Conservation (phyloP, 2,888 invertebrate genomes). For the Brachyopa scutellaris region DNA sequence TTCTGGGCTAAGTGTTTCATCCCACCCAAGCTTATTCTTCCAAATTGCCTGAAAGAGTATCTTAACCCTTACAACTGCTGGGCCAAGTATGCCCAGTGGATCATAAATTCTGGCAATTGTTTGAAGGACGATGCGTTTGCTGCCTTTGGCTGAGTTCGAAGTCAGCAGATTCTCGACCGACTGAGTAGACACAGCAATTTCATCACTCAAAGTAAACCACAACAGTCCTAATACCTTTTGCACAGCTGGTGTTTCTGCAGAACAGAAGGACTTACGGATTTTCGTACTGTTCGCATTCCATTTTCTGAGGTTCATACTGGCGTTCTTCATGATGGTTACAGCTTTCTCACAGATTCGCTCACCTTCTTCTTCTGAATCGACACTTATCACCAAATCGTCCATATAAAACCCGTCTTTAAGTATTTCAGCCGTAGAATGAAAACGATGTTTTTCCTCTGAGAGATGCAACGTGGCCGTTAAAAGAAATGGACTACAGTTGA, state of each 20-base stretch:
- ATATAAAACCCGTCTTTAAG: conserved; percentile 10
- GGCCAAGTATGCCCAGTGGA: background rate
- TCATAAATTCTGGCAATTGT: background rate
- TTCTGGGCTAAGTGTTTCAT: background rate
- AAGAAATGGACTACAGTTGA: conserved; percentile 22
- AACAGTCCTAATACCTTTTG: background rate
- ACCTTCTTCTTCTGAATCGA: conserved; percentile 1
- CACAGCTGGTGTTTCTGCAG: background rate
- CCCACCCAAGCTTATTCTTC: background rate
- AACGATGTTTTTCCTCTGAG: background rate
- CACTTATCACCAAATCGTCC: too few species aligned
- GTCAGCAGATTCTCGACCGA: too few species aligned
- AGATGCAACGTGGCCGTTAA: conserved; percentile 5
- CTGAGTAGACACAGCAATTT: background rate
- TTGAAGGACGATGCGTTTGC: background rate
- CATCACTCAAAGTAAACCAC: background rate
- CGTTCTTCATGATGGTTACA: background rate
- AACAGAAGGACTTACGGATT: background rate
- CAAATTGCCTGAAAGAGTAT: conserved; percentile 12
- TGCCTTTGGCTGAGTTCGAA: background rate
- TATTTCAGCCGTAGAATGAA: conserved; percentile 1
- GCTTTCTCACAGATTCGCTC: background rate
- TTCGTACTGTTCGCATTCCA: background rate
- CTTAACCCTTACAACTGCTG: background rate
- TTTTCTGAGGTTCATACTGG: too few species aligned